Conservation (phyloP, 2,113 vertebrate species). For the Opisthocomus hoazin region DNA sequence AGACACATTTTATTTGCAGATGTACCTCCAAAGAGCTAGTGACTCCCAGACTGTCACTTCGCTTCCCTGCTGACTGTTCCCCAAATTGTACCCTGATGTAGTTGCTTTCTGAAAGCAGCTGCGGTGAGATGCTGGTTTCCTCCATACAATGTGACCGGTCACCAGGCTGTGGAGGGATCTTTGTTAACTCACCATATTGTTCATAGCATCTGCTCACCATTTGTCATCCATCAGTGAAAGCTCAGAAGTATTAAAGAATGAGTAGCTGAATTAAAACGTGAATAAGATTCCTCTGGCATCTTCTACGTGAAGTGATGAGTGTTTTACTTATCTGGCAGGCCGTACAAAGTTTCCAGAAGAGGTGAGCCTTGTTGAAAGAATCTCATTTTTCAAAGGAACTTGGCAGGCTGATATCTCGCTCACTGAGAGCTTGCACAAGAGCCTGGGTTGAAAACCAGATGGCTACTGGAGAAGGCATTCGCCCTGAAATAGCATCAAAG, state of each 20-base stretch:
- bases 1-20: neutral
- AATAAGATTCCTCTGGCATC: neutral
- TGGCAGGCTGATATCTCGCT: neutral
- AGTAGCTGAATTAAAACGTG: neutral
- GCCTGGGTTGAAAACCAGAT: neutral
- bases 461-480: neutral
- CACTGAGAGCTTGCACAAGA: neutral
- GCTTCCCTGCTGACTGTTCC: neutral
- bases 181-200: neutral
- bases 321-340: neutral
- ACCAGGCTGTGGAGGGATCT: neutral
- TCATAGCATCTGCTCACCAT: neutral
- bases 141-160: neutral
- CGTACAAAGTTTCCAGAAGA: neutral
- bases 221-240: neutral
- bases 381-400: conserved; percentile 29
- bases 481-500: conserved; percentile 49
- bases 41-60: neutral
- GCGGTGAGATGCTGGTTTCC: neutral
- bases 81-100: neutral
- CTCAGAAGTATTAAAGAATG: neutral
- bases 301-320: neutral
- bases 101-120: neutral
- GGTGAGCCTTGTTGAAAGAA: neutral
- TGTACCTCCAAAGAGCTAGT: neutral